phyloP scores from a whole-genome alignment of 2,797 vertebrate species.

The Xenops minutus region DNA sequence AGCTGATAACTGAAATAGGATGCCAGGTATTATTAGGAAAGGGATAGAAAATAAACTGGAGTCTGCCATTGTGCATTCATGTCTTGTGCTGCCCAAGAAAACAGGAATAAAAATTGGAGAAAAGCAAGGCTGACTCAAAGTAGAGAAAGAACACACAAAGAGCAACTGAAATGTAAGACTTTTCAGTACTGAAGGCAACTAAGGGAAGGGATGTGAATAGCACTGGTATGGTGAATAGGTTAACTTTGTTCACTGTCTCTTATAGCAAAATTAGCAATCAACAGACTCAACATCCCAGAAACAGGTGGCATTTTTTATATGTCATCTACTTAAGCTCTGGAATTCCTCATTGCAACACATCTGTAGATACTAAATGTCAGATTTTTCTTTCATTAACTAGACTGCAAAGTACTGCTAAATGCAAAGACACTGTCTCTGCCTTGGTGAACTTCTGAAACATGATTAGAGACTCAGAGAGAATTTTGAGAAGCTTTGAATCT shows the following conservation, averaged over 20 bases:
- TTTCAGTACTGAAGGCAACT: neutral
- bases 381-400: neutral
- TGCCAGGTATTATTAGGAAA: neutral
- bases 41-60: neutral
- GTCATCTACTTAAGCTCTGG: neutral
- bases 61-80: neutral
- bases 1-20: neutral
- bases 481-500: neutral
- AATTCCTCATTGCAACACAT: neutral
- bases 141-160: neutral
- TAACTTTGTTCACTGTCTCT: neutral
- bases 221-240: neutral
- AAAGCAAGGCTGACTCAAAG: neutral
- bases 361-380: neutral
- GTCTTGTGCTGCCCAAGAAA: neutral
- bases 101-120: neutral
- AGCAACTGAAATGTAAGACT: neutral
- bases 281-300: neutral
- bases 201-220: neutral
- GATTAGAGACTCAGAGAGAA: neutral
- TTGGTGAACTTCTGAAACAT: neutral
- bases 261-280: neutral
- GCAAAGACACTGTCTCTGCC: neutral
- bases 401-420: neutral
- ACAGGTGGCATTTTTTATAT: neutral